Conservation (phyloP, 2,797 vertebrate species). For the Poliocrania exsul region DNA sequence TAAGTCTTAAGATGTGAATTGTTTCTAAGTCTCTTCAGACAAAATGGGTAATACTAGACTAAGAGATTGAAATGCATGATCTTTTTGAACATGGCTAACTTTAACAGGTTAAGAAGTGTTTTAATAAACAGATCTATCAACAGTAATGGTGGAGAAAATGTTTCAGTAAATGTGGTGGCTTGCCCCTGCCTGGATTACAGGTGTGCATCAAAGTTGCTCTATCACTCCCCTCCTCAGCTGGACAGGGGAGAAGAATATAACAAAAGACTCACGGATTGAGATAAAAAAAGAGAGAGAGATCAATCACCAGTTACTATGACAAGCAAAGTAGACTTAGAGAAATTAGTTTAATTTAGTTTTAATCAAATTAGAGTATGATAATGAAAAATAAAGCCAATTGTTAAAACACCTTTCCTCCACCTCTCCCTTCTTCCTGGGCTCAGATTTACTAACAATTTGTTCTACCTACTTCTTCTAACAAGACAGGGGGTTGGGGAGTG, state of each 20-base stretch:
- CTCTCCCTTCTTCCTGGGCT: background rate
- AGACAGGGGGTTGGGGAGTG: fast-evolving
- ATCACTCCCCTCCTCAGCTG: background rate
- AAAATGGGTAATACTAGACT: background rate
- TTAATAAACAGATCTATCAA: background rate
- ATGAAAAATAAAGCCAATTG: background rate
- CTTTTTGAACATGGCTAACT: background rate
- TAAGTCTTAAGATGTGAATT: background rate
- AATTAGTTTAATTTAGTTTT: background rate
- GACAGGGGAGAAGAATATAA: background rate
- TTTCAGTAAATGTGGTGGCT: background rate
- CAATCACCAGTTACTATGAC: background rate
- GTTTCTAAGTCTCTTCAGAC: background rate
- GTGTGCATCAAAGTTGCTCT: fast-evolving
- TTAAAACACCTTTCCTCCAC: background rate
- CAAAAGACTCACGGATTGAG: background rate
- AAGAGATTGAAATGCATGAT: background rate
- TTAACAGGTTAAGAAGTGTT: background rate
- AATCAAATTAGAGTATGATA: background rate
- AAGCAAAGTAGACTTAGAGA: background rate
- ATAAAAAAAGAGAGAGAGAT: background rate
- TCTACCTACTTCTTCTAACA: fast-evolving
- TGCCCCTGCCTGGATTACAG: background rate
- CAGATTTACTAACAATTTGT: background rate
- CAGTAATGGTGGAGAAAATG: background rate